Base-by-base conservation (phyloP, 2,888 invertebrate species). In the Sphinx pinastri region DNA sequence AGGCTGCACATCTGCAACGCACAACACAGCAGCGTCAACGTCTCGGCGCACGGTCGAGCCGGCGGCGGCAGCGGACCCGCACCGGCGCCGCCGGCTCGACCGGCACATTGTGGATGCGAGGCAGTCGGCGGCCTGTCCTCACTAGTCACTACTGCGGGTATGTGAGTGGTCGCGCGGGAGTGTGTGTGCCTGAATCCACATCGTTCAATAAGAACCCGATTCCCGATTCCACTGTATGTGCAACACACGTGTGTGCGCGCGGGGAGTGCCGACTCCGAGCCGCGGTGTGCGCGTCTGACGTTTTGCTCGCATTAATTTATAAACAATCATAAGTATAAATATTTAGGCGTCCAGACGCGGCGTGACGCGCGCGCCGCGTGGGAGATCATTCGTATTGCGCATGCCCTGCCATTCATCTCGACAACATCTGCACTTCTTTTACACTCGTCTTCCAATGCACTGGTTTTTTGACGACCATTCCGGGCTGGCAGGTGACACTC, bases 1-100 rank as follows among this genome's bases (percentile, higher is more conserved):
- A 93, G 88, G 86, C 93, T 92, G 92, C 93, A 92, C 93, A 93
- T 93, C 93, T 92, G 89, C 71, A 86, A 84, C 80, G 77, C 75
- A 72, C 71, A 19, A 52, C 68, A 57, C 67, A 16, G 25, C 68
- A 25, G 14, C 63, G n/a, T 38, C 63, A 57, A 57, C 68, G 47
- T 63, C 12, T n/a, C 55, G 19, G 52, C 59, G 51, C 55, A 54
- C 54, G 45, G 51, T 60, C 38, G 54, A 31, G 47, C 66, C 45
- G 12, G 51, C 54, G 25, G 25, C 51, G 68, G 69, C 67, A 52
- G 52, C 13, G 49, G 16, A n/a, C 70, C 25, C 38, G 54, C 31
- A 25, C 66, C 45, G 12, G 59, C 54, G 25, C 14, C 58, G 60
- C 59, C 54, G 54, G 54, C 16, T 16, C 54, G 54, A 2, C 8